phyloP scores from a whole-genome alignment of 2,797 vertebrate genomes.

The Pangasius krempfi region DNA sequence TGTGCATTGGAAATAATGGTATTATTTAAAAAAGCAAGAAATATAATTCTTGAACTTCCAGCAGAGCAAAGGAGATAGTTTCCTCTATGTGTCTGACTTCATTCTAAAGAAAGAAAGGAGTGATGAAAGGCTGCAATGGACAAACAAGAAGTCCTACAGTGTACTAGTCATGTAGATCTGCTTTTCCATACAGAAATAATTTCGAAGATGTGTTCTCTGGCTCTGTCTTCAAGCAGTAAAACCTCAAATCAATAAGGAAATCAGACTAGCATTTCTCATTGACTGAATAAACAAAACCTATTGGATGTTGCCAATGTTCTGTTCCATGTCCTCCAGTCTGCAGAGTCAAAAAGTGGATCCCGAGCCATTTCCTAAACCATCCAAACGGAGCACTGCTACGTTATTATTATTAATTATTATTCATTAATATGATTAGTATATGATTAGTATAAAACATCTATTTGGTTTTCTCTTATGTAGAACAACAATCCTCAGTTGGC shows the following conservation, averaged over 20 bases:
- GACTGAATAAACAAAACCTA: neutral
- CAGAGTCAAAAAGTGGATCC: neutral
- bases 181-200: neutral
- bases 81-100: neutral
- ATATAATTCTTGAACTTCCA: neutral
- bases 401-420: no score
- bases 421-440: neutral
- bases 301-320: neutral
- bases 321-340: neutral
- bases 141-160: neutral
- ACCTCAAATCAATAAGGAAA: neutral
- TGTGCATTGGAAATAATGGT: neutral
- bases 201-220: constrained; percentile 8
- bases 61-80: neutral
- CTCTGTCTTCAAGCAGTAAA: neutral
- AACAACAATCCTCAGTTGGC: neutral
- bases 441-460: neutral
- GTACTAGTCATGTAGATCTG: neutral
- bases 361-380: neutral
- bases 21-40: neutral
- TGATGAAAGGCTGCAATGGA: neutral
- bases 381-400: no score
- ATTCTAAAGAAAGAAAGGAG: neutral
- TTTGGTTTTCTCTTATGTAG: neutral
- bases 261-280: neutral